phyloP scores from a whole-genome alignment of 2,797 vertebrate species.

The Aulostomus chinensis region DNA sequence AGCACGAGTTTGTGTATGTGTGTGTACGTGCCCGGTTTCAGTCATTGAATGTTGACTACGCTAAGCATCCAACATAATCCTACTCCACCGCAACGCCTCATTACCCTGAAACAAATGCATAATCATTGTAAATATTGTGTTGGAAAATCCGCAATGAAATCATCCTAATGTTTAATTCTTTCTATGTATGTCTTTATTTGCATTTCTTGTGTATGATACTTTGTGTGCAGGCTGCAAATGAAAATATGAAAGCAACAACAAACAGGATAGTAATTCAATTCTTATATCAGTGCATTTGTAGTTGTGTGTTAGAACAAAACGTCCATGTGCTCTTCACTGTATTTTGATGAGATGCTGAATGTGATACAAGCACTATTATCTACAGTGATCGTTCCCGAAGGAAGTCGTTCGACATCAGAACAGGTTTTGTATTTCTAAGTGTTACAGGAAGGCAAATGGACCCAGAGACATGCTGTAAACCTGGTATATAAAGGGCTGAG shows the following conservation, averaged over 20 bases:
- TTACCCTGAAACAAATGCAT: slow-evolving; percentile 44
- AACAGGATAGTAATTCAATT: not conserved
- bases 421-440: too few relatives aligned
- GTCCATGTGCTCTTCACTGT: too few relatives aligned
- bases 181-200: not conserved
- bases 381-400: too few relatives aligned
- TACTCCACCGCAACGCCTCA: slow-evolving; percentile 24
- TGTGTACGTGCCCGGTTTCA: not conserved
- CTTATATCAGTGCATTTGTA: too few relatives aligned
- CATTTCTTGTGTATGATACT: not conserved
- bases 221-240: slow-evolving; percentile 3
- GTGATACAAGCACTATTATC: too few relatives aligned
- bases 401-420: too few relatives aligned
- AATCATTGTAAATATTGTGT: not conserved
- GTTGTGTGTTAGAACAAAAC: too few relatives aligned
- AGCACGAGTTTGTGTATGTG: slow-evolving; percentile 9
- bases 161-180: not conserved
- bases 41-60: slow-evolving; percentile 28
- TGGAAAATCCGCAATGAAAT: not conserved
- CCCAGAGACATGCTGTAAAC: too few relatives aligned
- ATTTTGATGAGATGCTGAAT: too few relatives aligned
- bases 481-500: too few relatives aligned
- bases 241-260: not conserved
- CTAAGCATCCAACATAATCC: slow-evolving; percentile 43
- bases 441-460: too few relatives aligned